Evolutionary conservation across 2,797 vertebrate species (phyloP).

Genomic region (Pseudochaenichthys georgianus): DNA sequence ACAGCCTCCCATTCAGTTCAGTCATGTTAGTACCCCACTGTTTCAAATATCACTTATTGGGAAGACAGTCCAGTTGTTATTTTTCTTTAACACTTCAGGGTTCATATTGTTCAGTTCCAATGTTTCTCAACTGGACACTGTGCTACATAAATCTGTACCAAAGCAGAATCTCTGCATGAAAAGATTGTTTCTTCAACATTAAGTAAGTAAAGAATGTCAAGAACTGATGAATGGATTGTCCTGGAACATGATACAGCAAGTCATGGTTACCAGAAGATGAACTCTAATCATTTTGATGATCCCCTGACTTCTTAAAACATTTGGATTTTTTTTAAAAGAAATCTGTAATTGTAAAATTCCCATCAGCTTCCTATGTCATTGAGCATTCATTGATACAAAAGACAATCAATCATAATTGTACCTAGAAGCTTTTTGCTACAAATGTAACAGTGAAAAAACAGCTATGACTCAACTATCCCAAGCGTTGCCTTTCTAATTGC

Average conservation of each 20-base stretch:
- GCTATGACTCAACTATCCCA: not conserved
- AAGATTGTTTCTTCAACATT: not conserved
- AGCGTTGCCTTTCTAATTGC: not conserved
- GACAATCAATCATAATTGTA: not conserved
- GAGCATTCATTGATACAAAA: not conserved
- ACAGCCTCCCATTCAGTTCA: too few species aligned
- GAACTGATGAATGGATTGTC: not conserved
- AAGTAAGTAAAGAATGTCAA: not conserved
- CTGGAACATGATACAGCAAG: not conserved
- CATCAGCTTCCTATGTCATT: not conserved
- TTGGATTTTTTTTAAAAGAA: not conserved
- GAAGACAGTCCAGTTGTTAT: not conserved
- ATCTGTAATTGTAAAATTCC: not conserved
- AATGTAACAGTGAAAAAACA: not conserved
- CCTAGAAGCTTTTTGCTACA: not conserved
- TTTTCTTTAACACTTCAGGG: not conserved
- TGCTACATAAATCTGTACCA: not conserved
- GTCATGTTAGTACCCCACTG: not conserved
- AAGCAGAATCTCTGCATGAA: not conserved
- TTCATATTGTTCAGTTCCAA: constrained; percentile 1
- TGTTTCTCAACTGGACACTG: not conserved
- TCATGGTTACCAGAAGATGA: not conserved
- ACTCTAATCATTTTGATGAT: not conserved
- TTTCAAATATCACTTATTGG: not conserved
- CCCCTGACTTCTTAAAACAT: not conserved